phyloP scores from a whole-genome alignment of 1,140 invertebrate species.

The Uloborus diversus region DNA sequence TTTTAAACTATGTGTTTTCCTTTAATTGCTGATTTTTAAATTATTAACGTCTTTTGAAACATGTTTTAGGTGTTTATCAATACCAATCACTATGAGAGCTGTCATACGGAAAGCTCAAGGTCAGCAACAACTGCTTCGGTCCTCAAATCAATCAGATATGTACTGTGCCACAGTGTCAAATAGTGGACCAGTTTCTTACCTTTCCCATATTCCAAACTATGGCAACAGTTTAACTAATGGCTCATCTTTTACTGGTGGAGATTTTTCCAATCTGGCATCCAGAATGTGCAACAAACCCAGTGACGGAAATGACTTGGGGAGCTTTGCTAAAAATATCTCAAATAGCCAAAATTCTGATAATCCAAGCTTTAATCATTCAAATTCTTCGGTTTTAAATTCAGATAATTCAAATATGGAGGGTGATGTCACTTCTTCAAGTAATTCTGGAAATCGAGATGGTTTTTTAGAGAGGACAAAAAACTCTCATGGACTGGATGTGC shows the following conservation, averaged over 20 bases:
- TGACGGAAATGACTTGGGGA: slow-evolving; percentile 15
- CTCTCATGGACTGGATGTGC: neutral
- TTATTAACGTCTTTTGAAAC: no score
- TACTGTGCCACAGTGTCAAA: slow-evolving; percentile 43
- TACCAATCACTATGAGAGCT: slow-evolving; percentile 85
- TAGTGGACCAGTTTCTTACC: slow-evolving; percentile 36
- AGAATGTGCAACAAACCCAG: slow-evolving; percentile 50
- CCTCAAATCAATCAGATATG: slow-evolving; percentile 60
- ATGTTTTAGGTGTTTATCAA: slow-evolving; percentile 78
- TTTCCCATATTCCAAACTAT: slow-evolving; percentile 55
- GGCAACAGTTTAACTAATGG: slow-evolving; percentile 53
- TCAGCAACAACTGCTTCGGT: slow-evolving; percentile 58
- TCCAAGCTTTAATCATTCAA: slow-evolving; percentile 18
- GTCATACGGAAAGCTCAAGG: slow-evolving; percentile 72
- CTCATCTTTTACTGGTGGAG: slow-evolving; percentile 48
- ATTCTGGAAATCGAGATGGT: neutral
- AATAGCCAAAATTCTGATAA: slow-evolving; percentile 23
- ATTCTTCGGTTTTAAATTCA: slow-evolving; percentile 4
- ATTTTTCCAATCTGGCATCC: slow-evolving; percentile 53
- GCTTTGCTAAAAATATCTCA: slow-evolving; percentile 25
- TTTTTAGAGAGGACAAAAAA: slow-evolving; percentile 13
- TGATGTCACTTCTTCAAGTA: neutral
- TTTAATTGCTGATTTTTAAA: no score
- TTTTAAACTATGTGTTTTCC: no score
- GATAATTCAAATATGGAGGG: neutral